Percentiles rank a stretch among this genome's conserved stretches.
These are phyloP conservation scores for Nyctalus aviator DNA, from an alignment of 2,797 vertebrate genomes.

Conservation along the genomic window DNA sequence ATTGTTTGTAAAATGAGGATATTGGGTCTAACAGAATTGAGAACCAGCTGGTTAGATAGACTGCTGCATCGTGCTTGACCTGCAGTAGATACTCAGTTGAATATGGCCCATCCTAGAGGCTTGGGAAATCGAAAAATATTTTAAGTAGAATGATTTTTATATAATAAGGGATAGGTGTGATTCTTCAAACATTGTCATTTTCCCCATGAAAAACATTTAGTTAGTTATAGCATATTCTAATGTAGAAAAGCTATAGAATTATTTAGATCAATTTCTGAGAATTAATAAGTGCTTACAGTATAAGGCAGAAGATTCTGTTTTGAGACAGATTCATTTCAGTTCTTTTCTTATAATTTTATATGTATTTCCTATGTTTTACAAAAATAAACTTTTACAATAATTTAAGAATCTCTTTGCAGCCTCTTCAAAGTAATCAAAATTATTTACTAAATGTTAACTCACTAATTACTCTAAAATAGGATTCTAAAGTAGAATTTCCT, in stretches of 20 bases:
- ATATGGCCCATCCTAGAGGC: not conserved
- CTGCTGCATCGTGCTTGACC: too few species aligned
- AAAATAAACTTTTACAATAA: slow-evolving; percentile 22
- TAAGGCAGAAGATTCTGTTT: not conserved
- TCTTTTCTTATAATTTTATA: not conserved
- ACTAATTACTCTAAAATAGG: slow-evolving; percentile 42
- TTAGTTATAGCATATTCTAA: not conserved
- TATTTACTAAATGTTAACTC: slow-evolving; percentile 5
- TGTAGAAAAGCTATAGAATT: not conserved
- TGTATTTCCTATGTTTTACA: not conserved
- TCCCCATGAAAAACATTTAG: not conserved
- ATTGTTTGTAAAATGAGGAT: not conserved
- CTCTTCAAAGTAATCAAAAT: slow-evolving; percentile 20
- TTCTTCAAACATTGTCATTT: not conserved
- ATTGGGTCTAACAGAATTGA: not conserved
- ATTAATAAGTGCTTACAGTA: not conserved
- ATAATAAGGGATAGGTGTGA: not conserved
- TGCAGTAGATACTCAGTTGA: not conserved
- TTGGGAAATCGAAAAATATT: not conserved
- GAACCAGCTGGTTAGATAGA: not conserved
- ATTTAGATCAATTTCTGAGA: slow-evolving; percentile 10
- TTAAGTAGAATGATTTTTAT: slow-evolving; percentile 4
- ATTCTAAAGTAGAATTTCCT: slow-evolving; percentile 26
- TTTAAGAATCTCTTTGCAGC: not conserved
- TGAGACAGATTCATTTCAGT: slow-evolving; percentile 15